These are phyloP conservation scores for Morinoia aosen DNA, from an alignment of 2,888 invertebrate genomes.

Conservation along the genomic window DNA sequence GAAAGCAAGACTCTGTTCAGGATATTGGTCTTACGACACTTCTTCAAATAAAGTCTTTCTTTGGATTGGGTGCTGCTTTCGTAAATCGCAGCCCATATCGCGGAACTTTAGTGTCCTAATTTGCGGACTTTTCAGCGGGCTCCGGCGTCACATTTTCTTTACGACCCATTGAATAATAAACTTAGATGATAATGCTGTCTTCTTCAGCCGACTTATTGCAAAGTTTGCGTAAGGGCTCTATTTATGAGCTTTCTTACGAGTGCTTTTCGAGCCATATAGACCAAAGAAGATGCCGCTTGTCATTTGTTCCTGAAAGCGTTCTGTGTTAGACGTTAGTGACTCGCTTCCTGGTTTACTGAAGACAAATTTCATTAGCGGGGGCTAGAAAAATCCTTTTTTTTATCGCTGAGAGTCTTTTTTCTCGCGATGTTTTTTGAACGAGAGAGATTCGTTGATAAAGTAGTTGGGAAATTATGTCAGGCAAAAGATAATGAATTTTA, in stretches of 20 bases:
- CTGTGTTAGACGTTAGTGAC: not conserved
- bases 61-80: conserved; percentile 21
- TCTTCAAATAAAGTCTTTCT: conserved; percentile 26
- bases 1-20: not conserved
- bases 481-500: too few relatives aligned
- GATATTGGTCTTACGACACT: conserved; percentile 12
- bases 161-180: conserved; percentile 51
- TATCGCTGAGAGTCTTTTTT: not conserved
- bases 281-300: conserved; percentile 10
- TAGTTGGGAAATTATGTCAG: too few relatives aligned
- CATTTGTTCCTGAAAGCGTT: conserved; percentile 10
- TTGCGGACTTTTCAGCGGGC: conserved; percentile 5
- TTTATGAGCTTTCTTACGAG: conserved; percentile 34
- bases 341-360: not conserved
- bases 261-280: conserved; percentile 7
- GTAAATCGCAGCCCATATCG: conserved; percentile 14
- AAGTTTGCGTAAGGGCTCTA: not conserved
- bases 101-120: not conserved
- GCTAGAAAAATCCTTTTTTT: not conserved
- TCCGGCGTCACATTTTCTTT: conserved; percentile 29
- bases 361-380: not conserved
- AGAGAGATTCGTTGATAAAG: too few relatives aligned
- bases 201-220: conserved; percentile 20
- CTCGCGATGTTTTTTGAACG: not conserved
- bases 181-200: conserved; percentile 45